Conservation (phyloP, 1,140 invertebrate species). For the Lasaia peninsularis region DNA sequence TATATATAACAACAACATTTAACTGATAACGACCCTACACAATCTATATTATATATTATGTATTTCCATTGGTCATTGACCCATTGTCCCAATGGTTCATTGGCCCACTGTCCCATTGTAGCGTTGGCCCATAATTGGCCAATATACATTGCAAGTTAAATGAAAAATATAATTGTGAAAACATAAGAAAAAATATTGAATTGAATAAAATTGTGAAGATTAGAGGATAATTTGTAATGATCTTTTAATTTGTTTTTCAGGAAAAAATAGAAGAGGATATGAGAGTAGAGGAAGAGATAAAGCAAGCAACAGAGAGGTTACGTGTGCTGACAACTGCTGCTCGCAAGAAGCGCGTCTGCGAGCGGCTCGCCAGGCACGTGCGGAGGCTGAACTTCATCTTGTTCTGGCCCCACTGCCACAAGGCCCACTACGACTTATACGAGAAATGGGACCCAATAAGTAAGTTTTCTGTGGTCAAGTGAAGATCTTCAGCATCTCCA, state of each 20-base stretch:
- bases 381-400: constrained; percentile 52
- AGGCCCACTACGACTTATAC: constrained; percentile 65
- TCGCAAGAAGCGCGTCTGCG: constrained; percentile 52
- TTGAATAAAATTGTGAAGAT: too few relatives aligned
- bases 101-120: too few relatives aligned
- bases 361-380: constrained; percentile 37
- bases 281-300: constrained; percentile 40
- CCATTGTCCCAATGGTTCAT: too few relatives aligned
- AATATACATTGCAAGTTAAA: too few relatives aligned
- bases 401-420: constrained; percentile 65
- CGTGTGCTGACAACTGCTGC: constrained; percentile 47
- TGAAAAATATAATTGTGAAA: too few relatives aligned
- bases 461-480: constrained; percentile 26
- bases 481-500: not conserved
- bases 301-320: constrained; percentile 37
- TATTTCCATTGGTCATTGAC: too few relatives aligned
- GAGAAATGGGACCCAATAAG: constrained; percentile 65
- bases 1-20: too few relatives aligned
- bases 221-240: too few relatives aligned
- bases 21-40: too few relatives aligned
- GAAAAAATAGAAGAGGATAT: constrained; percentile 44
- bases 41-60: too few relatives aligned
- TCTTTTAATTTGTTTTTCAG: constrained; percentile 33
- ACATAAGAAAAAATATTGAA: too few relatives aligned
- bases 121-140: too few relatives aligned